Percentiles rank a stretch among this genome's conserved stretches.
These are phyloP conservation scores for Andrena haemorrhoa DNA, from an alignment of 2,888 invertebrate genomes.

Conservation along the genomic window DNA sequence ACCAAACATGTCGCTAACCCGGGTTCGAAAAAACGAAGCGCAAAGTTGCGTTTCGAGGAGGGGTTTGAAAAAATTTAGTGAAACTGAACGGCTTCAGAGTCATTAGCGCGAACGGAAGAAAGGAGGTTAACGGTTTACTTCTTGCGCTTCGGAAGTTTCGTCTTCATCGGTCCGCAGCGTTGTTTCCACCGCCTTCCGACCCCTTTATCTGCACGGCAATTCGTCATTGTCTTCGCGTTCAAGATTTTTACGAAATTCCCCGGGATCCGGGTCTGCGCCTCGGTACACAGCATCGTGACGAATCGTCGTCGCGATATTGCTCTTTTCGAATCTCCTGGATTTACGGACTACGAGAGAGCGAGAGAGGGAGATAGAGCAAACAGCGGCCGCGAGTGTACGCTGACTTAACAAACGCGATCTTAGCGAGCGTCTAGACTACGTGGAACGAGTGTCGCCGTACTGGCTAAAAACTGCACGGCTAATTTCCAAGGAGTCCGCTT, in stretches of 20 bases:
- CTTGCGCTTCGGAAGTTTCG: slow-evolving; percentile 55
- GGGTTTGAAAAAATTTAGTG: slow-evolving; percentile 31
- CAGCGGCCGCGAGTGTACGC: background rate
- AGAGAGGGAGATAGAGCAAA: too few relatives aligned
- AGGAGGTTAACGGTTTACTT: slow-evolving; percentile 54
- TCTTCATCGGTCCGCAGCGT: slow-evolving; percentile 55
- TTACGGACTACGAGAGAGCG: slow-evolving; percentile 14
- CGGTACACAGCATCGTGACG: slow-evolving; percentile 58
- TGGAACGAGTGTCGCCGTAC: background rate
- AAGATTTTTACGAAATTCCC: slow-evolving; percentile 69
- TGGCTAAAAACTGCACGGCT: slow-evolving; percentile 29
- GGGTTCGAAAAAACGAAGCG: background rate
- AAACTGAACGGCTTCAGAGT: slow-evolving; percentile 42
- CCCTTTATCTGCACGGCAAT: slow-evolving; percentile 63
- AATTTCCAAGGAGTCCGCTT: slow-evolving; percentile 38
- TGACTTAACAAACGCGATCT: slow-evolving; percentile 36
- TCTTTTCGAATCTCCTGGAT: slow-evolving; percentile 46
- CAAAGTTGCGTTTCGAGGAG: slow-evolving; percentile 23
- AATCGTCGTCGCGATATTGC: slow-evolving; percentile 53
- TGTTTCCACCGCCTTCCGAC: slow-evolving; percentile 50
- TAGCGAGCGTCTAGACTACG: slow-evolving; percentile 18
- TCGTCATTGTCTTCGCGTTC: slow-evolving; percentile 72
- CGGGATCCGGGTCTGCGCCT: slow-evolving; percentile 54
- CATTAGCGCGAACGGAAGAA: slow-evolving; percentile 57
- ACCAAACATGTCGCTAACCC: too few relatives aligned